Evolutionary conservation across 1,140 invertebrate genomes (phyloP).

Genomic region (Drosophila novamexicana): DNA sequence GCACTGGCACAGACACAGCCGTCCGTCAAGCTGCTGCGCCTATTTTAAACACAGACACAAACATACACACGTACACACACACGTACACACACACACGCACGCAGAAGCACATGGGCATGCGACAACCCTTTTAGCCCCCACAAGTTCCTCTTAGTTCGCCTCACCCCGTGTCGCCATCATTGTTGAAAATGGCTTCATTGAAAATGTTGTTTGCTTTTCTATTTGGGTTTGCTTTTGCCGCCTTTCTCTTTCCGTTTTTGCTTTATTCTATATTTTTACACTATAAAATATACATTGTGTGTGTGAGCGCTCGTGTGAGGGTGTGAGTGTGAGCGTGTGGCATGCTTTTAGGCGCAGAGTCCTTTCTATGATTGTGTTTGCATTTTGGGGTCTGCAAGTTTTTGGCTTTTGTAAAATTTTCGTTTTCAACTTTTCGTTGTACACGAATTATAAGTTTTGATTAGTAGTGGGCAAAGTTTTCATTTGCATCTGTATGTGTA

Average conservation of each 20-base stretch:
- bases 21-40: constrained; percentile 54
- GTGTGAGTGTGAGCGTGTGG: constrained; percentile 31
- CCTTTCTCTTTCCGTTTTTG: constrained; percentile 49
- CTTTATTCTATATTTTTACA: constrained; percentile 81
- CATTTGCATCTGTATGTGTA: constrained; percentile 40
- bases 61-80: constrained; percentile 17
- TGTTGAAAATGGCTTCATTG: constrained; percentile 80
- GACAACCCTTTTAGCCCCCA: constrained; percentile 51
- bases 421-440: constrained; percentile 81
- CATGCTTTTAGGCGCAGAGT: constrained; percentile 56
- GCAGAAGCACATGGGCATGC: constrained; percentile 23
- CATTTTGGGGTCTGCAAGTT: constrained; percentile 59
- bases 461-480: constrained; percentile 82
- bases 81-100: constrained; percentile 12
- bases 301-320: constrained; percentile 35
- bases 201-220: constrained; percentile 83
- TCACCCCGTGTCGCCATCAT: background rate
- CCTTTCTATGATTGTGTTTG: constrained; percentile 54
- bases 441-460: constrained; percentile 83
- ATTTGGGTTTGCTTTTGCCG: constrained; percentile 75
- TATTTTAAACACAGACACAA: constrained; percentile 51
- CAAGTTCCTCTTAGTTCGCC: constrained; percentile 5
- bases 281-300: constrained; percentile 79
- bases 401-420: constrained; percentile 81
- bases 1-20: constrained; percentile 36